Evolutionary conservation across 37 sponge, comb jelly and placozoan genomes (phyloP).

Genomic region (Bolinopsis microptera): DNA sequence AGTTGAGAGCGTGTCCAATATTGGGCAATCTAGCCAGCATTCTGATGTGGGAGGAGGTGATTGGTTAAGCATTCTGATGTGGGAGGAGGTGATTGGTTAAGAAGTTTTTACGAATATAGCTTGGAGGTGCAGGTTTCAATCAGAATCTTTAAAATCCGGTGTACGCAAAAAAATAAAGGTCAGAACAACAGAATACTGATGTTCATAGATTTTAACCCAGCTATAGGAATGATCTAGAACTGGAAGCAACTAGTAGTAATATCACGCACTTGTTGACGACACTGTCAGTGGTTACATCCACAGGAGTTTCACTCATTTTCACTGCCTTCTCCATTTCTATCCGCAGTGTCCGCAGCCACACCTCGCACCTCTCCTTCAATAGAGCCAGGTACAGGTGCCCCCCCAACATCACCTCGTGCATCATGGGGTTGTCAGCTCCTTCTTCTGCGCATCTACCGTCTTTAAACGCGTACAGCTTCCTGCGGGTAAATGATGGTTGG

Average conservation of each 20-base stretch:
- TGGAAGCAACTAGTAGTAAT: too few species aligned
- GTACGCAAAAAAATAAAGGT: too few species aligned
- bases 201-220: too few species aligned
- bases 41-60: background rate
- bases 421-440: constrained; percentile 90
- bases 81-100: background rate
- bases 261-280: constrained; percentile 8
- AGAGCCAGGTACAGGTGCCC: constrained; percentile 88
- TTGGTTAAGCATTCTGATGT: constrained; percentile 1
- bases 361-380: constrained; percentile 64
- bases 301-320: background rate
- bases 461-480: constrained; percentile 86
- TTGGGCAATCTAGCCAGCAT: constrained; percentile 64
- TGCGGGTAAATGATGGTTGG: constrained; percentile 76
- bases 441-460: constrained; percentile 76
- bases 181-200: too few species aligned
- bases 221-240: too few species aligned
- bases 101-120: background rate
- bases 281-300: constrained; percentile 19
- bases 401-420: constrained; percentile 92
- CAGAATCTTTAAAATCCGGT: too few species aligned
- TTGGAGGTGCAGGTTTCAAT: too few species aligned
- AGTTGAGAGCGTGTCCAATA: constrained; percentile 80
- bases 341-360: constrained; percentile 42
- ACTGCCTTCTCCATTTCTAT: constrained; percentile 43